These are phyloP conservation scores for Rhabdophis nuchalis DNA, from an alignment of 2,797 vertebrate species.

Conservation along the genomic window DNA sequence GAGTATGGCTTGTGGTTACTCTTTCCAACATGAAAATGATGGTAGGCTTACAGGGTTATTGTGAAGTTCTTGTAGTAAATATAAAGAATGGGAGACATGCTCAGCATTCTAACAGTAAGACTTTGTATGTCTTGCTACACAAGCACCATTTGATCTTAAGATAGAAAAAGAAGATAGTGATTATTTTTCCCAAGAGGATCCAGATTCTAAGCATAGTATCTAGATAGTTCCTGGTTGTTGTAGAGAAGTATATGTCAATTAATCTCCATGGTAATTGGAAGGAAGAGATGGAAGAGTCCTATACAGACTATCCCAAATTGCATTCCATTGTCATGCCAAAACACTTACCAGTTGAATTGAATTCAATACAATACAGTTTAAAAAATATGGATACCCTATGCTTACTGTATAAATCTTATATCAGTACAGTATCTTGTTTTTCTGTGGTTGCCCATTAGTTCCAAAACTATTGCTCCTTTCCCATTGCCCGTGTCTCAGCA, in stretches of 20 bases:
- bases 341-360: background rate
- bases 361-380: background rate
- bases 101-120: background rate
- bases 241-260: no score
- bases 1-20: background rate
- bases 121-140: background rate
- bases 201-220: background rate
- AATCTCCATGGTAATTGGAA: background rate
- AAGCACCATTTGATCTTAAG: background rate
- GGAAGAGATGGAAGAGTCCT: background rate
- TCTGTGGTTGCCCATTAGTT: background rate
- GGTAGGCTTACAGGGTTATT: background rate
- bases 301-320: background rate
- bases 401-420: background rate
- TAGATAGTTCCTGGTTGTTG: background rate
- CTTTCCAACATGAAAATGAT: background rate
- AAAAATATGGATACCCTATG: background rate
- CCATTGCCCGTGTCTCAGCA: background rate
- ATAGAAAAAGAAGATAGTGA: background rate
- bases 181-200: background rate
- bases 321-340: background rate
- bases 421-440: background rate
- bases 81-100: background rate
- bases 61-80: background rate
- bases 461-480: background rate